A percentile compares a stretch with the other conserved stretches of the same genome.
Conservation (phyloP, 2,888 invertebrate species). For the Heteromyza rotundicornis region DNA sequence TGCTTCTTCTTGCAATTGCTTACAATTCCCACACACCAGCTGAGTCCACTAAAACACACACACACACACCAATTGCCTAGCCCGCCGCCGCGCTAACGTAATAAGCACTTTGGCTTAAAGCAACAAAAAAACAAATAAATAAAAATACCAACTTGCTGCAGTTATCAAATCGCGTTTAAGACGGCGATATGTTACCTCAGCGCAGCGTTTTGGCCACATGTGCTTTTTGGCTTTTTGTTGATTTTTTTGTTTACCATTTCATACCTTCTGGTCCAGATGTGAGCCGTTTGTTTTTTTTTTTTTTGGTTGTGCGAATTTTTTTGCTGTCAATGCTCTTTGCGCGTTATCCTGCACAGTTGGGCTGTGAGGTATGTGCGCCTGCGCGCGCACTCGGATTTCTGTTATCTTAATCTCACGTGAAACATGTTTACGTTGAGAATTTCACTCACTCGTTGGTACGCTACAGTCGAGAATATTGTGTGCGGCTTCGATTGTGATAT, state of each 20-base stretch:
- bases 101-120: neutral
- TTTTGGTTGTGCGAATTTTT: neutral
- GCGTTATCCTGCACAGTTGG: constrained; percentile 16
- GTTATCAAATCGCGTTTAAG: constrained; percentile 23
- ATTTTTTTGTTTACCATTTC: neutral
- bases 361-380: constrained; percentile 5
- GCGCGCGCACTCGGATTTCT: constrained; percentile 21
- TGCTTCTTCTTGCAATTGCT: neutral
- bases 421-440: constrained; percentile 30
- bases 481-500: constrained; percentile 29
- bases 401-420: constrained; percentile 32
- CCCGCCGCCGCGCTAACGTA: neutral
- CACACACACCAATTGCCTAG: too few species aligned
- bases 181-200: constrained; percentile 13
- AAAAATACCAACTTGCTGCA: constrained; percentile 4
- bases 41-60: too few species aligned
- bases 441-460: constrained; percentile 21
- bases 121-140: too few species aligned
- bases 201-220: constrained; percentile 4
- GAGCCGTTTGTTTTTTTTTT: constrained; percentile 1
- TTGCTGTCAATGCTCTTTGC: neutral
- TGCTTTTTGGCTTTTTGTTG: neutral
- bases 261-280: constrained; percentile 24
- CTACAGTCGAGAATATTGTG: neutral
- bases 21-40: constrained; percentile 4